Conservation (phyloP, 2,113 vertebrate genomes). For the Scytalopus superciliaris region DNA sequence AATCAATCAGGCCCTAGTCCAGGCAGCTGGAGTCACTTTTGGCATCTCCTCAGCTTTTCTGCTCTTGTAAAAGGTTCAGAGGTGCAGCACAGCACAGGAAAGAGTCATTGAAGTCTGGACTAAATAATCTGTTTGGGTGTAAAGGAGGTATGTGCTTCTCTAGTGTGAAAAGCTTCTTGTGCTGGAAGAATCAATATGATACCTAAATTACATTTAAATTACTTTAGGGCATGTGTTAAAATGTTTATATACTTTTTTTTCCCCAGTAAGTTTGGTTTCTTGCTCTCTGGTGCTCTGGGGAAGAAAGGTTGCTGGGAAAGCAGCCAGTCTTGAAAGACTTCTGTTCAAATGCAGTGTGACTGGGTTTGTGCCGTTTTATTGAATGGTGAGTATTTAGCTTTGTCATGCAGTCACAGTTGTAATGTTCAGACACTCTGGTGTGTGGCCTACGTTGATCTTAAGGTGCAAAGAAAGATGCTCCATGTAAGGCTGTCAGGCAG, state of each 20-base stretch:
- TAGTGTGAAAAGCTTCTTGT: background rate
- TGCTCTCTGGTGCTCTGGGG: background rate
- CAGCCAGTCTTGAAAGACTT: background rate
- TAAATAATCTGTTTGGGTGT: background rate
- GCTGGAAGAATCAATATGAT: background rate
- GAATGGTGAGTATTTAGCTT: background rate
- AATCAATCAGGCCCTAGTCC: background rate
- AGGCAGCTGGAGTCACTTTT: background rate
- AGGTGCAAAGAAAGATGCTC: background rate
- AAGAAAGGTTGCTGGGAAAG: background rate
- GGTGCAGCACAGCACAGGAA: background rate
- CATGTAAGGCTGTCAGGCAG: background rate
- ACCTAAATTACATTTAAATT: background rate
- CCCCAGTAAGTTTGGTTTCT: background rate
- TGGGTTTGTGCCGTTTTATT: background rate
- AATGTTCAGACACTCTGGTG: background rate
- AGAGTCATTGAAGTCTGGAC: background rate
- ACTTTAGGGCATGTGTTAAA: background rate
- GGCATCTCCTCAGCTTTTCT: background rate
- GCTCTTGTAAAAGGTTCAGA: background rate
- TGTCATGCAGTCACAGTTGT: background rate
- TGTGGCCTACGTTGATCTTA: background rate
- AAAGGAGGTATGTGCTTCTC: background rate
- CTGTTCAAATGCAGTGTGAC: background rate
- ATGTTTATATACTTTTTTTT: background rate